Evolutionary conservation across 1,140 invertebrate genomes (phyloP), one percentile per base, ranked within the genome.

Genomic region (Stenopsyche tienmushanensis): DNA sequence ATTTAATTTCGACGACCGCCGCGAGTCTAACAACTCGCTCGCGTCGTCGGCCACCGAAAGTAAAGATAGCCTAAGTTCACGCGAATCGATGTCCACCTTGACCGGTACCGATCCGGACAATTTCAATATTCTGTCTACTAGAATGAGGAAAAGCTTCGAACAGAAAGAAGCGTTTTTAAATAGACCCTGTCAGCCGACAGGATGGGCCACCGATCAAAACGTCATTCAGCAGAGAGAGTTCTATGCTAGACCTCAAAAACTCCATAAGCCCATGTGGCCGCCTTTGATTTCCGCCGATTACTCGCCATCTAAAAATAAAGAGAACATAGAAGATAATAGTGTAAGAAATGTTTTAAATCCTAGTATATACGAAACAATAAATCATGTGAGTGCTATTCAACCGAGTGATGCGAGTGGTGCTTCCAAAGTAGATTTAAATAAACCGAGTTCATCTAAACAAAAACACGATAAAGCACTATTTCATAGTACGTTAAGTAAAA

Each of bases 111-210:
- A 86, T 67, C 79, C 84, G 17, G 86, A 88, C 70, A 86, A 89
- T 72, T 86, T 85, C 41, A 80, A 86, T 17, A 86, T 87, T 49
- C 83, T 89, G 76, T 85, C 83, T 20, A 60, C n/a, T 18, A 83
- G 90, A 74, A 85, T 94, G 70, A 82, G 88, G 54, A 91, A 90
- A 74, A 93, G 89, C 71, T 85, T 89, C 70, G 90, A 93, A 71
- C 90, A 93, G 72, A 94, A 94, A 73, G 91, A 93, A 75, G 91
- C 93, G 70, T 94, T 94, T 74, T 78, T 94, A 25, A 84, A 86
- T 70, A 81, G 90, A 58, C 90, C 90, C 1, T 86, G 83, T 70
- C 83, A 87, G 70, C 84, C 85, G 47, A 84, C 86, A 41, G 83
- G 84, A 17, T 85, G 81, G 83, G 78, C 81, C 52, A 77, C 78